Conservation (phyloP, 2,888 invertebrate species). For the Cylloceria caligata region DNA sequence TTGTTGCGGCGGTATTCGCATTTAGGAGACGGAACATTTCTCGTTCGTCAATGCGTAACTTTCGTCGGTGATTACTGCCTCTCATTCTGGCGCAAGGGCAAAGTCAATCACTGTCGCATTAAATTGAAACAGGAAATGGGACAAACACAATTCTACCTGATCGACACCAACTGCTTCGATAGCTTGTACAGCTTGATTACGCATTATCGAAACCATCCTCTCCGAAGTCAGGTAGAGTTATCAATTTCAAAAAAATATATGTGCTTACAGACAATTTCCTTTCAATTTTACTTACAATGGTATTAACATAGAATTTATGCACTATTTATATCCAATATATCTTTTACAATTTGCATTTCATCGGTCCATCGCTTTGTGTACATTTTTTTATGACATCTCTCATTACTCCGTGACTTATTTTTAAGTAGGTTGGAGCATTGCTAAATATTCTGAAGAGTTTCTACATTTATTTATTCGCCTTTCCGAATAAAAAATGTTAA, state of each 20-base stretch:
- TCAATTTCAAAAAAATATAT: background rate
- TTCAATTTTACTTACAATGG: background rate
- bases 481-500: no score
- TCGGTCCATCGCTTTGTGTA: no score
- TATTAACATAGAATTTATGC: background rate
- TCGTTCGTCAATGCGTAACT: conserved; percentile 97
- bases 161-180: conserved; percentile 95
- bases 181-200: conserved; percentile 96
- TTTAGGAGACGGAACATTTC: conserved; percentile 95
- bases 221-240: conserved; percentile 90
- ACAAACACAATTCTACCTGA: conserved; percentile 94
- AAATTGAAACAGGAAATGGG: conserved; percentile 95
- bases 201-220: conserved; percentile 94
- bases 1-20: conserved; percentile 91
- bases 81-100: conserved; percentile 96
- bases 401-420: no score
- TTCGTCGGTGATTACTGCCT: conserved; percentile 98
- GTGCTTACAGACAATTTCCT: background rate
- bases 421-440: no score
- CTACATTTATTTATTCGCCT: no score
- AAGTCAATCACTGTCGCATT: conserved; percentile 96
- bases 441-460: no score
- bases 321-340: background rate
- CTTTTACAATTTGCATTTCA: no score
- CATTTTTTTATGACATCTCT: no score